Conservation (phyloP, 2,113 vertebrate species). For the Tamias sibiricus region DNA sequence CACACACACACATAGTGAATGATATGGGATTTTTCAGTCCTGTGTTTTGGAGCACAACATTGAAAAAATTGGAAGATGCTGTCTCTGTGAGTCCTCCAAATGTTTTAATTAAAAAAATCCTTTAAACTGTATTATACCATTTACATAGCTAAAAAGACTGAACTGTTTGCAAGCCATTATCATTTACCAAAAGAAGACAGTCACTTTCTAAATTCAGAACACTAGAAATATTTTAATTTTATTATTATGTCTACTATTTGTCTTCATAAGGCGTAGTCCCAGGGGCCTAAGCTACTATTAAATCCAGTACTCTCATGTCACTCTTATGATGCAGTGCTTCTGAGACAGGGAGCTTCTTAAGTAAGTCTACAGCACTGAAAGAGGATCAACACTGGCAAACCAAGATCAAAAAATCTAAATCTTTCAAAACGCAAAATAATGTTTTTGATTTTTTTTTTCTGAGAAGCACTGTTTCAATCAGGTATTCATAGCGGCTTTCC, state of each 20-base stretch:
- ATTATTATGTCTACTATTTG: constrained; percentile 77
- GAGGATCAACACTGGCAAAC: constrained; percentile 11
- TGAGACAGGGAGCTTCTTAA: constrained; percentile 49
- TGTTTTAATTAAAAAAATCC: constrained; percentile 78
- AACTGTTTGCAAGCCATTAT: constrained; percentile 65
- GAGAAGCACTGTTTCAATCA: constrained; percentile 16
- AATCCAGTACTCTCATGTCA: constrained; percentile 53
- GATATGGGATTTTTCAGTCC: background rate
- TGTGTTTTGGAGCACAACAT: background rate
- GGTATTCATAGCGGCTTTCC: background rate
- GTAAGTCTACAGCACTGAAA: background rate
- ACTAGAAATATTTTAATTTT: constrained; percentile 76
- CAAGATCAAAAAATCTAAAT: background rate
- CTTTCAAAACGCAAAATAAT: constrained; percentile 35
- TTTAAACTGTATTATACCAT: constrained; percentile 54
- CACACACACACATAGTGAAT: background rate
- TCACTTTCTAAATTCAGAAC: constrained; percentile 78
- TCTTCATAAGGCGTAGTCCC: constrained; percentile 75
- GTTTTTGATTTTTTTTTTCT: background rate
- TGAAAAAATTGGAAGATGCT: constrained; percentile 29
- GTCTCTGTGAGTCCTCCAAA: constrained; percentile 42
- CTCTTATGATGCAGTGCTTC: constrained; percentile 47
- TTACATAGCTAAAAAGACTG: constrained; percentile 58
- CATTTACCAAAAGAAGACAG: constrained; percentile 72
- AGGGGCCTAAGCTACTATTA: constrained; percentile 60